phyloP scores from a whole-genome alignment of 30 jellyfish, hydroid and myxozoan genomes.

The Nemopilema nomurai region DNA sequence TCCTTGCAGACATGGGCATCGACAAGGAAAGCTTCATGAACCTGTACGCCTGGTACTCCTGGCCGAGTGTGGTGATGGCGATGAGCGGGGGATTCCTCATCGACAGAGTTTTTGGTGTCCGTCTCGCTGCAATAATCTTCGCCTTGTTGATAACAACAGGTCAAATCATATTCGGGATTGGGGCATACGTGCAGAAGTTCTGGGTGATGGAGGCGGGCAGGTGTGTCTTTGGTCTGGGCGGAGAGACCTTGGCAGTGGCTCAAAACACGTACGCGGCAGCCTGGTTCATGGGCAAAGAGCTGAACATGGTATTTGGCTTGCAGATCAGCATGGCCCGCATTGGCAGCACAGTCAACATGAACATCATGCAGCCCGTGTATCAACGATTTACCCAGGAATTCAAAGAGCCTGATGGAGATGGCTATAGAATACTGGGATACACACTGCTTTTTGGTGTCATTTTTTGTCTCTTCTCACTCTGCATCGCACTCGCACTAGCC shows the following conservation, averaged over 20 bases:
- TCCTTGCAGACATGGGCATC: constrained; percentile 66
- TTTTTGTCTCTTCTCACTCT: constrained; percentile 77
- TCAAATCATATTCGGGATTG: constrained; percentile 82
- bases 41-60: constrained; percentile 91
- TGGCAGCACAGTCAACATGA: constrained; percentile 98
- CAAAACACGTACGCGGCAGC: constrained; percentile 95
- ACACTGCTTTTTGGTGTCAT: constrained; percentile 73
- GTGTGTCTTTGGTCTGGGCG: constrained; percentile 94
- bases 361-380: constrained; percentile 88
- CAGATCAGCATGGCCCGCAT: constrained; percentile 94
- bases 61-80: constrained; percentile 95
- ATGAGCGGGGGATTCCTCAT: constrained; percentile 90
- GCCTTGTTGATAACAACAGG: constrained; percentile 77
- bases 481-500: constrained; percentile 71
- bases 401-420: constrained; percentile 12
- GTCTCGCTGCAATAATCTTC: constrained; percentile 84
- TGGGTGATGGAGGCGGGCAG: constrained; percentile 93
- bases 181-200: constrained; percentile 68
- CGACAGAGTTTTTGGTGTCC: constrained; percentile 90
- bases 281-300: constrained; percentile 94
- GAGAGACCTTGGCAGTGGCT: constrained; percentile 95
- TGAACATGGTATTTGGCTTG: constrained; percentile 96
- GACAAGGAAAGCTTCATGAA: constrained; percentile 68
- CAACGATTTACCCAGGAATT: constrained; percentile 9
- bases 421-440: constrained; percentile 69